Conservation (phyloP, 2,797 vertebrate species). For the Cossypha caffra region DNA sequence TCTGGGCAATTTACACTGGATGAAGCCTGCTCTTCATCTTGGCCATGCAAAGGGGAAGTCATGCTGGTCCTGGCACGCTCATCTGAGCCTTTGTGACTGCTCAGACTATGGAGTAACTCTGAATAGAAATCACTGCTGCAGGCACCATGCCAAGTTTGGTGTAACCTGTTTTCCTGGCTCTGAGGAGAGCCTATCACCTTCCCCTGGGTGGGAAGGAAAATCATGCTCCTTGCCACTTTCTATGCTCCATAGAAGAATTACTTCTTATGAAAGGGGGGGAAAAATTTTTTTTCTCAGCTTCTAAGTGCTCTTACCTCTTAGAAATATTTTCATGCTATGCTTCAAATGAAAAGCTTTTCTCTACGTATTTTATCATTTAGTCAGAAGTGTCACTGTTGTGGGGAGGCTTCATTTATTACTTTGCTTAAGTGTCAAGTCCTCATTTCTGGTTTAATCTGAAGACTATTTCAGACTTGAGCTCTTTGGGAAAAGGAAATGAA, state of each 20-base stretch:
- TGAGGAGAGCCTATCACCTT: background rate
- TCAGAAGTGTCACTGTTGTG: background rate
- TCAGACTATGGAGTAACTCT: background rate
- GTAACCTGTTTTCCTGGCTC: background rate
- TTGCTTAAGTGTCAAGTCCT: background rate
- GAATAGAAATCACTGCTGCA: rapidly evolving
- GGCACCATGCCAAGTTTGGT: rapidly evolving
- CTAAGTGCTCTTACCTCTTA: background rate
- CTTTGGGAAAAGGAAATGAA: constrained; percentile 3
- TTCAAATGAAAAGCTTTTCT: background rate
- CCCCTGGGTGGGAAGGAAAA: background rate
- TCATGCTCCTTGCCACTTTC: background rate
- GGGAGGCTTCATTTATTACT: background rate
- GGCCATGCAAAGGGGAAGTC: background rate
- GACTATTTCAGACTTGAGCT: background rate
- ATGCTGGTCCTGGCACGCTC: background rate
- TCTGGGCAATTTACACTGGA: rapidly evolving
- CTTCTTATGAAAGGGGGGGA: background rate
- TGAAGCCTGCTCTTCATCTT: background rate
- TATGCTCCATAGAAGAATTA: background rate
- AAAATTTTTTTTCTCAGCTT: background rate
- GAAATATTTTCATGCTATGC: background rate
- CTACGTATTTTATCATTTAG: background rate
- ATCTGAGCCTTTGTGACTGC: background rate
- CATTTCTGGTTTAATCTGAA: constrained; percentile 7